These are phyloP conservation scores for Leucopternis melanops DNA, from an alignment of 2,113 vertebrate species.

Conservation along the genomic window DNA sequence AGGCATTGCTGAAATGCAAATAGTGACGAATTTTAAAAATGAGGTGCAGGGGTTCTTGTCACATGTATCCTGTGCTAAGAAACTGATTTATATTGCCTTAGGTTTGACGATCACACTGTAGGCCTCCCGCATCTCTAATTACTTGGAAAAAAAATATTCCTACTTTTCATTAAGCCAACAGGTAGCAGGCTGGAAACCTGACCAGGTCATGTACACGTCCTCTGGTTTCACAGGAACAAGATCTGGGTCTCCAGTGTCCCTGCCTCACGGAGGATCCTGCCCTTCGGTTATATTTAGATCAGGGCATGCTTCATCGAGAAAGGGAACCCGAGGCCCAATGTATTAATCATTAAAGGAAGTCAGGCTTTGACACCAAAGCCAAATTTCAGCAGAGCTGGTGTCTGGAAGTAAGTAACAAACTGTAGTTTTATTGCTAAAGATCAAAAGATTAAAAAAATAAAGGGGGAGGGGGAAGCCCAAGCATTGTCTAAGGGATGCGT, in stretches of 20 bases:
- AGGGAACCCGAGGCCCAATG: background rate
- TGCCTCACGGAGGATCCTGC: background rate
- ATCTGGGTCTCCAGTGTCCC: background rate
- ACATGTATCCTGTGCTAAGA: background rate
- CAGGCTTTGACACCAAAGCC: background rate
- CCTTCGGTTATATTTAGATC: rapidly evolving
- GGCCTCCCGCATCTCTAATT: background rate
- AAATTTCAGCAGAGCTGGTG: background rate
- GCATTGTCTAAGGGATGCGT: too few relatives aligned
- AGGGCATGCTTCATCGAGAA: background rate
- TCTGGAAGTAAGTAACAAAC: background rate
- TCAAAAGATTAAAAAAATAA: too few relatives aligned
- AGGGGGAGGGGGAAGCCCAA: too few relatives aligned
- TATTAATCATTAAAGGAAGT: rapidly evolving
- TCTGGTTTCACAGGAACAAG: background rate
- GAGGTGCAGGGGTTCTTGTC: background rate
- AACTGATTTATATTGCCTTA: background rate
- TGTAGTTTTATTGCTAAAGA: background rate
- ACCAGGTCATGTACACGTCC: rapidly evolving
- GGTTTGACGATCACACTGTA: rapidly evolving
- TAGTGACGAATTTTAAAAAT: background rate
- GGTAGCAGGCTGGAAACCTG: background rate
- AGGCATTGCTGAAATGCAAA: background rate
- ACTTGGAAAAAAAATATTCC: background rate
- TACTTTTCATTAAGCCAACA: background rate